Conservation (phyloP, 2,888 invertebrate species). For the Carterocephalus palaemon region DNA sequence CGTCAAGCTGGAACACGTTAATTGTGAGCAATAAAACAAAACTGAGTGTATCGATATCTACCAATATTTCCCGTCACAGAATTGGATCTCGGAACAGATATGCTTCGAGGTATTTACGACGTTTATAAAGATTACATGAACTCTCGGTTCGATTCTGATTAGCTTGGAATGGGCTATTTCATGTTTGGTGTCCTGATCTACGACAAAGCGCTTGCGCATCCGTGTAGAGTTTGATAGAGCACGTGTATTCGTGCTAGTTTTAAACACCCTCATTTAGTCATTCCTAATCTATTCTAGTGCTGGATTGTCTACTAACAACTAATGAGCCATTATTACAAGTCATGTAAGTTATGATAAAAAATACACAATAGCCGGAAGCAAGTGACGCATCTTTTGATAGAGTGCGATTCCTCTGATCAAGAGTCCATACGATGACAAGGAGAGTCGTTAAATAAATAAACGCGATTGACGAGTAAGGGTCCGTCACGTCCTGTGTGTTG, state of each 20-base stretch:
- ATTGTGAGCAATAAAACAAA: slow-evolving; percentile 66
- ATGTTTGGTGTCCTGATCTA: slow-evolving; percentile 1
- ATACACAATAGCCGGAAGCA: slow-evolving; percentile 19
- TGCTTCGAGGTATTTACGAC: slow-evolving; percentile 48
- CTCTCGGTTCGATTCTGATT: neutral
- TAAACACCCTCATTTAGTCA: no score
- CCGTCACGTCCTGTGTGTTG: slow-evolving; percentile 6
- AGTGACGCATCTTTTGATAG: slow-evolving; percentile 15
- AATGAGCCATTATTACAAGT: neutral
- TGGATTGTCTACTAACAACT: no score
- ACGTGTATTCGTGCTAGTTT: slow-evolving; percentile 1
- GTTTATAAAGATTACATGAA: slow-evolving; percentile 20
- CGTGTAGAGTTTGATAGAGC: slow-evolving; percentile 1
- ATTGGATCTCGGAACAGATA: slow-evolving; percentile 48
- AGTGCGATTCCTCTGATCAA: slow-evolving; percentile 12
- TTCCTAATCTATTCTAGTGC: no score
- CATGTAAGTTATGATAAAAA: neutral
- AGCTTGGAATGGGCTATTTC: no score
- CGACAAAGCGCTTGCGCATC: neutral
- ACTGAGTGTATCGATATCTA: slow-evolving; percentile 31
- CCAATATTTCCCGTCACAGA: slow-evolving; percentile 59
- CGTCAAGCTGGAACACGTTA: slow-evolving; percentile 56
- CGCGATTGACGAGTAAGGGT: slow-evolving; percentile 5
- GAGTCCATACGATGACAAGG: slow-evolving; percentile 2
- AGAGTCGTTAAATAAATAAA: slow-evolving; percentile 13